Base-by-base conservation (phyloP, 1,140 invertebrate genomes). In the Magallana angulata region DNA sequence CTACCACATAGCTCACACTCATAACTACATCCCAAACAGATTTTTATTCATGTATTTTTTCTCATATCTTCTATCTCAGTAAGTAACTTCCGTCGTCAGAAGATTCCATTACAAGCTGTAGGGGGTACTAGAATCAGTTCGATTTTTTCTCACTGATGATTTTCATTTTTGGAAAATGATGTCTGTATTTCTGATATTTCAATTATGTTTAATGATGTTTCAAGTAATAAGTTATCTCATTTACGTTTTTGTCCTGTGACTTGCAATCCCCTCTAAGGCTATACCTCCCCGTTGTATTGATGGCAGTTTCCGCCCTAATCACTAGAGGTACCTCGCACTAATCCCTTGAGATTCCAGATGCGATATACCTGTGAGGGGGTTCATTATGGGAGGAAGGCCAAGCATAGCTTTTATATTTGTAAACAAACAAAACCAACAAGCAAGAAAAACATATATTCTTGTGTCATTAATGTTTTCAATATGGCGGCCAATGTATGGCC, bases 1-100 rank as follows among this genome's bases (percentile, higher is more conserved):
- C 18, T 71, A 71, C 24, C 64, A 71, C 64, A 71, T 11, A 71
- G 18, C 18, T 48, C 36, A 48, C 36, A n/a, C 18, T 71, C 64
- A 71, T 71, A 71, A 71, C 64, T 71, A 71, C 64, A 71, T 71
- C 64, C 64, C 7, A 71, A 71, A 71, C 7, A 24, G 11, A 24
- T 71, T 71, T 71, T 71, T 71, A 71, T 71, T 71, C 64, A 68
- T 68, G 64, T 68, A 68, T 68, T 68, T 68, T 68, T 68, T 68
- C 64, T 68, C 64, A 71, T 71, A 71, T 71, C 64, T 71, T 71
- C 64, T 71, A 71, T 71, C 64, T 71, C 18, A 24, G 18, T 71
- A 71, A 71, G 64, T 71, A 71, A 71, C 64, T 71, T 71, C 64
- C 64, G 64, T 71, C 64, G 64, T 71, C n/a, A 71, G 64, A 71